Percentiles rank a stretch among this genome's conserved stretches.
Conservation (phyloP, 2,113 vertebrate species). For the Diglossa brunneiventris region DNA sequence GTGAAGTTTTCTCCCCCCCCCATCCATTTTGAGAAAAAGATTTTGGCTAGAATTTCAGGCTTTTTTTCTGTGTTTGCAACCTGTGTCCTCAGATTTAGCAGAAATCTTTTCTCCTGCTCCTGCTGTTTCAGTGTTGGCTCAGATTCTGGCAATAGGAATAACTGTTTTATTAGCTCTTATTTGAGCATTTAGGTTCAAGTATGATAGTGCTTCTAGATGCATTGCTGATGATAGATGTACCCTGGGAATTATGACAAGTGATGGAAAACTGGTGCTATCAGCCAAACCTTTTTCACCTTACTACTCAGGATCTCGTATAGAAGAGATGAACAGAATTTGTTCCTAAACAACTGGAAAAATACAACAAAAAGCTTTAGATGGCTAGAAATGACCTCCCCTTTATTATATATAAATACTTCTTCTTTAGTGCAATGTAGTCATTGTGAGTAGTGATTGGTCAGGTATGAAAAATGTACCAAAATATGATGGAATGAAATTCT, state of each 20-base stretch:
- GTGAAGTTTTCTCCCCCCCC: neutral
- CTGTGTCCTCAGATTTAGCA: neutral
- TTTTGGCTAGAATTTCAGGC: neutral
- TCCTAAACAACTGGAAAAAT: slow-evolving; percentile 22
- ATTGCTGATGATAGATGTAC: neutral
- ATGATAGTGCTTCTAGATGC: neutral
- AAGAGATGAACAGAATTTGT: neutral
- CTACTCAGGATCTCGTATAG: slow-evolving; percentile 27
- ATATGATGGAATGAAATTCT: neutral
- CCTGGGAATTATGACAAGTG: neutral
- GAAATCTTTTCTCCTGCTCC: neutral
- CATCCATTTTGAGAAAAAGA: neutral
- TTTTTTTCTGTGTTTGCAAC: neutral
- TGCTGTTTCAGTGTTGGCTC: neutral
- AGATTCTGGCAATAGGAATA: neutral
- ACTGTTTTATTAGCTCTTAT: neutral
- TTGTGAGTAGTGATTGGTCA: neutral
- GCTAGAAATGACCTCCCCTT: neutral
- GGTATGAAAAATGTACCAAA: neutral
- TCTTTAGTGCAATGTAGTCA: neutral
- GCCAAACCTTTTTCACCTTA: neutral
- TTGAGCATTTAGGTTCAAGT: neutral
- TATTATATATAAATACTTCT: neutral
- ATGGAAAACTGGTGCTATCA: slow-evolving; percentile 36
- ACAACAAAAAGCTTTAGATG: neutral